These are phyloP conservation scores for Perizoma affinitatum DNA, from an alignment of 2,888 invertebrate species.

Conservation along the genomic window DNA sequence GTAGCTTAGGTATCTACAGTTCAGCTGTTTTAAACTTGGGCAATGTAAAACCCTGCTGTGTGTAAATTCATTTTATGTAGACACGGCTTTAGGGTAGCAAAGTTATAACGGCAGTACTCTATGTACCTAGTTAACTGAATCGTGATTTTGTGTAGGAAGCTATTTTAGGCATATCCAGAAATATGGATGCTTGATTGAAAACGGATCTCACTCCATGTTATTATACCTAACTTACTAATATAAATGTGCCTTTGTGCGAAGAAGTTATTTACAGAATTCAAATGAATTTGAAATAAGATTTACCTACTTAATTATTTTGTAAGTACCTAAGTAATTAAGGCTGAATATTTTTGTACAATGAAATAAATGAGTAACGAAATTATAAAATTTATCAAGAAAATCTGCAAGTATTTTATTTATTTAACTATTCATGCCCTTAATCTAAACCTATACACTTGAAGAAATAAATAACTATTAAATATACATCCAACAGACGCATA, in stretches of 20 bases:
- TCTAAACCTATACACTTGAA: no score
- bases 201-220: slow-evolving; percentile 72
- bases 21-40: no score
- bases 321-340: slow-evolving; percentile 23
- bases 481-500: no score
- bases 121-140: not conserved
- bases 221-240: slow-evolving; percentile 4
- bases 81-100: no score
- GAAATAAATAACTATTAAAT: no score
- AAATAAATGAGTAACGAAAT: slow-evolving; percentile 25
- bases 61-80: no score
- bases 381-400: slow-evolving; percentile 27
- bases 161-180: slow-evolving; percentile 31
- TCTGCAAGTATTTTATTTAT: slow-evolving; percentile 10
- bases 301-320: slow-evolving; percentile 11
- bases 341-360: slow-evolving; percentile 32
- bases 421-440: slow-evolving; percentile 18
- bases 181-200: slow-evolving; percentile 39
- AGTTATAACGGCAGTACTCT: no score
- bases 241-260: slow-evolving; percentile 7
- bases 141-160: not conserved
- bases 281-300: slow-evolving; percentile 5
- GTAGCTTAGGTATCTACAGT: no score
- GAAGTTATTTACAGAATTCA: slow-evolving; percentile 2
- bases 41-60: no score